Conservation (phyloP, 2,113 vertebrate species). For the Theristicus caerulescens region DNA sequence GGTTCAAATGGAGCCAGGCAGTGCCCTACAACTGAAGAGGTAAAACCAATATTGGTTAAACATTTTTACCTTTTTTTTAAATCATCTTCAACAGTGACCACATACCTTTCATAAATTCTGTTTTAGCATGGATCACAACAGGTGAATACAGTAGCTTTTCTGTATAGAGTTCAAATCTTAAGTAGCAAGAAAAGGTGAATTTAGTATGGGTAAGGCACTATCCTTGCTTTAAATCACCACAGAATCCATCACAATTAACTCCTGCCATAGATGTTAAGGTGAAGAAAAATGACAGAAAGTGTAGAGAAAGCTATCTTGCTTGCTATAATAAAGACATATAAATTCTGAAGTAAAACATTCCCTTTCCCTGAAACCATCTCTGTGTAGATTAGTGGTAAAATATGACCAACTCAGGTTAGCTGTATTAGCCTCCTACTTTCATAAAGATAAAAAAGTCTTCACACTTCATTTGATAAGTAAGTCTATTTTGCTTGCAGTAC, state of each 20-base stretch:
- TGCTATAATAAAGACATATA: background rate
- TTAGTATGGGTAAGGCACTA: background rate
- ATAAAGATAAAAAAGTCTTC: background rate
- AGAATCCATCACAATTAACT: background rate
- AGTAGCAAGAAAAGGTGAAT: background rate
- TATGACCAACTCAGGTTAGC: background rate
- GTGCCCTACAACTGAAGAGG: background rate
- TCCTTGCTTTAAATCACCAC: background rate
- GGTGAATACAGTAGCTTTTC: background rate
- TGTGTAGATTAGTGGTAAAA: background rate
- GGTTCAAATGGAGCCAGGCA: background rate
- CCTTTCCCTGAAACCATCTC: background rate
- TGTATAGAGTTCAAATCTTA: background rate
- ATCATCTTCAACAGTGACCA: background rate
- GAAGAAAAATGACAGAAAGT: background rate
- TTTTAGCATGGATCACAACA: background rate
- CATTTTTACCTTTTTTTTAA: background rate
- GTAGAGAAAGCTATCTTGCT: background rate
- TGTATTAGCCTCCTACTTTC: background rate
- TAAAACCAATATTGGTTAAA: background rate
- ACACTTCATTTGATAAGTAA: background rate
- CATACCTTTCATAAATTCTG: background rate
- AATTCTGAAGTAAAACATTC: background rate
- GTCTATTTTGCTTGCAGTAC: background rate
- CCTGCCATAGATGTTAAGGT: background rate